Evolutionary conservation across 1,140 invertebrate species (phyloP).

Genomic region (Tenebrio molitor): DNA sequence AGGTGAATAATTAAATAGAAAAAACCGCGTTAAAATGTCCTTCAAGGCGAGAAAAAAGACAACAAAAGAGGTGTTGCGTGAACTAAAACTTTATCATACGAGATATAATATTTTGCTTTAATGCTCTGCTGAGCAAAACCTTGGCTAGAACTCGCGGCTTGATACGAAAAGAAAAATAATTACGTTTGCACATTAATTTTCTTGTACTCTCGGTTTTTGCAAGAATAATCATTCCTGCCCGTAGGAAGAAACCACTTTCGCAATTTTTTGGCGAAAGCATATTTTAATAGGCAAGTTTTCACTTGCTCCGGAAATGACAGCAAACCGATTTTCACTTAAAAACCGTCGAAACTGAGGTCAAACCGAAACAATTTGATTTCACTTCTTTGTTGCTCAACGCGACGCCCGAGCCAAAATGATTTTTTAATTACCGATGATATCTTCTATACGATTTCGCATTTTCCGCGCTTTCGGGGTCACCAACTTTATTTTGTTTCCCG

Average conservation of each 20-base stretch:
- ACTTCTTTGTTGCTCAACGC: not conserved
- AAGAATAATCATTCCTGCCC: too few species aligned
- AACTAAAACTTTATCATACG: too few species aligned
- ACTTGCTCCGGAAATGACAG: too few species aligned
- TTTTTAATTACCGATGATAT: constrained; percentile 13
- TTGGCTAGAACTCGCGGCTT: not conserved
- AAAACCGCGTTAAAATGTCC: not conserved
- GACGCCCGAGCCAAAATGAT: not conserved
- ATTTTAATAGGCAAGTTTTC: too few species aligned
- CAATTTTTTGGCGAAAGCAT: too few species aligned
- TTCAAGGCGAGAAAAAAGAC: not conserved
- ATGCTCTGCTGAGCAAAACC: constrained; percentile 26
- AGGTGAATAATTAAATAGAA: too few species aligned
- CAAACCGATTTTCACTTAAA: too few species aligned
- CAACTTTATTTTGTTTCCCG: not conserved
- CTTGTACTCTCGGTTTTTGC: not conserved
- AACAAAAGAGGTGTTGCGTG: too few species aligned
- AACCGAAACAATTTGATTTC: too few species aligned
- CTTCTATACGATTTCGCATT: not conserved
- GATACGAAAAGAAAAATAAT: not conserved
- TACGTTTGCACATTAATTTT: not conserved
- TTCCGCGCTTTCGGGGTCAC: constrained; percentile 3
- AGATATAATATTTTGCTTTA: constrained; percentile 11
- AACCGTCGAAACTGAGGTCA: too few species aligned
- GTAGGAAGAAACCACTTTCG: too few species aligned